Evolutionary conservation across 1,140 invertebrate species (phyloP), one percentile per base, ranked within the genome.

Genomic region (Bombus superbus): DNA sequence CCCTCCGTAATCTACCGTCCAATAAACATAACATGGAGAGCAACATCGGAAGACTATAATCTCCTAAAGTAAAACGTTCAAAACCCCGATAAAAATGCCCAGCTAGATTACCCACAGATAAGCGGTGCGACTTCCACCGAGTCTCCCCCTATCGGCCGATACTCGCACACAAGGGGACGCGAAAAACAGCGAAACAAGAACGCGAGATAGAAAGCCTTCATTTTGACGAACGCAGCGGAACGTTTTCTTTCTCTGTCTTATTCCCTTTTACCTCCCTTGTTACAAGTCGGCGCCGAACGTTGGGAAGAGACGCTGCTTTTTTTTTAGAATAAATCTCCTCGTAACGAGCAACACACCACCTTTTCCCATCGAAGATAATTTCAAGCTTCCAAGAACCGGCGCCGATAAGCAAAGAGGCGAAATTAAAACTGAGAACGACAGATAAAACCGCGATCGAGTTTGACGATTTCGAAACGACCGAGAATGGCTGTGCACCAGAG

Each of bases 371-470:
- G 68, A 38, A 72, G 68, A 71, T 85, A 85, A 85, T 80, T 85
- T 28, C 53, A 44, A 42, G 68, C 8, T 85, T 62, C 75, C 76
- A 42, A 62, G 83, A 80, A 72, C 32, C 53, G n/a, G 68, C 40
- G 8, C 15, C 42, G 76, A 80, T 80, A 80, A 47, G 75, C 47
- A 18, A 8, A 78, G 38, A 18, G 22, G 47, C 8, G 68, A 64
- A 80, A 85, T 85, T 85, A 80, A 85, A 80, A 35, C 62, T 32
- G 44, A 6, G 18, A 35, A 38, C 28, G 44, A 1, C 22, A 80
- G 42, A 85, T 85, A 84, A 83, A 77, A 25, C 5, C 18, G 15
- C 28, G 81, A 83, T 77, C 47, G 18, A 59, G 83, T 59, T 84
- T 59, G 40, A 62, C 68, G 47, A 78, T 83, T 83, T 40, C 28